Percentiles rank a stretch among this genome's conserved stretches.
phyloP scores from a whole-genome alignment of 2,797 vertebrate genomes.

The Amphiprion clarkii region DNA sequence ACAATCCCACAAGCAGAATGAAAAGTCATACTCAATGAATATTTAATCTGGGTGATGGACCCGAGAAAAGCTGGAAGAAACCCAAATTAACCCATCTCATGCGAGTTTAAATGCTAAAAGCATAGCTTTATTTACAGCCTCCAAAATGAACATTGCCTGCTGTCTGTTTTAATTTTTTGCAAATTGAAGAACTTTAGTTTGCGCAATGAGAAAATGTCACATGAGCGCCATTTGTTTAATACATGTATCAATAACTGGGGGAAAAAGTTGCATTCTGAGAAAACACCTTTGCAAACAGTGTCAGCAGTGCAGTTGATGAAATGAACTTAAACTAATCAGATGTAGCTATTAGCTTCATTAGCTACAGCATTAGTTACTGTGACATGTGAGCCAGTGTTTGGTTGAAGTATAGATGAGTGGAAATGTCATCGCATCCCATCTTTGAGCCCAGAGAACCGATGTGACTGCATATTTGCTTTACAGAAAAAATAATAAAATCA shows the following conservation, averaged over 20 bases:
- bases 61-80: conserved; percentile 5
- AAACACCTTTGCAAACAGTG: neutral
- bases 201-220: too few species aligned
- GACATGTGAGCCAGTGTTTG: neutral
- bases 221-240: neutral
- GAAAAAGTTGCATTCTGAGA: neutral
- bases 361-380: conserved; percentile 11
- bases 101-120: too few species aligned
- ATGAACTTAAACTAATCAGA: neutral
- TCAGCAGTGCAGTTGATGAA: neutral
- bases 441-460: neutral
- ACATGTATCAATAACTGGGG: neutral
- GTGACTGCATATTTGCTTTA: neutral
- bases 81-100: neutral
- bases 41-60: conserved; percentile 20
- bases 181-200: too few species aligned
- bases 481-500: too few species aligned
- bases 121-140: too few species aligned
- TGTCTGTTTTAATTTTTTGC: too few species aligned
- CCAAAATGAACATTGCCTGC: too few species aligned
- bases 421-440: conserved; percentile 5
- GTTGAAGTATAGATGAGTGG: neutral
- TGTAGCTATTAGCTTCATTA: neutral
- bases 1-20: conserved; percentile 2
- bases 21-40: conserved; percentile 33